phyloP scores from a whole-genome alignment of 2,113 vertebrate genomes.

The Phocoena sinus region DNA sequence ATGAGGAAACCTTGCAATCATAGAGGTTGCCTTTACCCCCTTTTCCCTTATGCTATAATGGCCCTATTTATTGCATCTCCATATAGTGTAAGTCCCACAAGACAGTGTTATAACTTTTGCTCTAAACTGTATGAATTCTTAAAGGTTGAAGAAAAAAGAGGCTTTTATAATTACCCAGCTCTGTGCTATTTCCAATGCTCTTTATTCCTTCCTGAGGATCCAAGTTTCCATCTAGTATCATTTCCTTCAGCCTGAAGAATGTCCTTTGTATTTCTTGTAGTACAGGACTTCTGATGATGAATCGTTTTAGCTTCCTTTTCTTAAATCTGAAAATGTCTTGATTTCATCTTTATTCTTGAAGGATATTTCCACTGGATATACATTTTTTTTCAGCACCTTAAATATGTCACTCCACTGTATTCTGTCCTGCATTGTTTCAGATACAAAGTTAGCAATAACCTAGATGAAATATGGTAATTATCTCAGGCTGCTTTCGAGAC shows the following conservation, averaged over 20 bases:
- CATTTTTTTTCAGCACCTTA: neutral
- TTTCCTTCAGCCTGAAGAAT: neutral
- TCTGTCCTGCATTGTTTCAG: neutral
- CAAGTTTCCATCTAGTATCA: neutral
- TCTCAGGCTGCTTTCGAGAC: neutral
- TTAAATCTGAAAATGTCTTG: neutral
- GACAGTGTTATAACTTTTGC: neutral
- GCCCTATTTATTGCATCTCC: neutral
- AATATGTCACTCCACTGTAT: neutral
- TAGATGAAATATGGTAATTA: neutral
- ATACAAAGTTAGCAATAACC: neutral
- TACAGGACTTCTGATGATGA: neutral
- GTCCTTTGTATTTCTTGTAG: neutral
- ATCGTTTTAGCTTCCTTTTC: neutral
- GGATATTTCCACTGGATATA: neutral
- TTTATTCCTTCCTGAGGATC: neutral
- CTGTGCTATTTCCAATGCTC: neutral
- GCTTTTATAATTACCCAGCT: neutral
- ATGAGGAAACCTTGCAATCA: neutral
- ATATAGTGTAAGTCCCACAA: neutral
- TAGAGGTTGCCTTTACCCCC: neutral
- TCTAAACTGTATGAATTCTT: neutral
- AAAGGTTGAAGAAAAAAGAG: neutral
- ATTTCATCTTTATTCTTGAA: slow-evolving; percentile 11
- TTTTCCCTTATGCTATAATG: neutral